These are phyloP conservation scores for Accipiter cooperii DNA, from an alignment of 2,113 vertebrate species.

Conservation along the genomic window DNA sequence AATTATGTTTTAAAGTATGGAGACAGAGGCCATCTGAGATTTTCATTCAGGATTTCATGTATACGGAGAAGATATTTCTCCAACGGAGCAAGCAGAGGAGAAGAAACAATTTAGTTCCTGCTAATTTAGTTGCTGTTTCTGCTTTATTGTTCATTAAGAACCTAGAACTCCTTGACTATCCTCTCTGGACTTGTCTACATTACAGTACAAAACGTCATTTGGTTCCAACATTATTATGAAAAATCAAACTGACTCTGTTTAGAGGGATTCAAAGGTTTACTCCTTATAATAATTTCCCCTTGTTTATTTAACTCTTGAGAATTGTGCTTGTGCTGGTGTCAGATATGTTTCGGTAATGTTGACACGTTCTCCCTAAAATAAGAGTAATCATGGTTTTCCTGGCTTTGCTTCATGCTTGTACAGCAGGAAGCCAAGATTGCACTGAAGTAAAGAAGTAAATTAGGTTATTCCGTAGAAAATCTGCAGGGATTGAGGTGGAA, in stretches of 20 bases:
- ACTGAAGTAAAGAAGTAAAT: constrained; percentile 34
- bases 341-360: background rate
- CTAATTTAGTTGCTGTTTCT: constrained; percentile 16
- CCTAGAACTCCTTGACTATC: background rate
- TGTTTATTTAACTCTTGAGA: constrained; percentile 38
- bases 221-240: constrained; percentile 10
- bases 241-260: constrained; percentile 4
- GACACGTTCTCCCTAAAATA: constrained; percentile 3
- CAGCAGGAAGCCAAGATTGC: constrained; percentile 15
- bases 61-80: background rate
- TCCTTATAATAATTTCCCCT: constrained; percentile 18
- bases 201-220: background rate
- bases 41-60: background rate
- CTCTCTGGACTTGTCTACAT: background rate
- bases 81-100: background rate
- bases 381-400: constrained; percentile 43
- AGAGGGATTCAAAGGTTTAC: constrained; percentile 16
- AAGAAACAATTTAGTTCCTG: background rate
- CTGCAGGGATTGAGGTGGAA: constrained; percentile 32
- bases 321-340: background rate
- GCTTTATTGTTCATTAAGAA: background rate
- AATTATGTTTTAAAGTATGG: constrained; percentile 1
- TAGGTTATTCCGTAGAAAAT: constrained; percentile 6
- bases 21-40: background rate
- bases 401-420: constrained; percentile 35